Base-by-base conservation (phyloP, 2,113 vertebrate species). In the Scatophagus argus region DNA sequence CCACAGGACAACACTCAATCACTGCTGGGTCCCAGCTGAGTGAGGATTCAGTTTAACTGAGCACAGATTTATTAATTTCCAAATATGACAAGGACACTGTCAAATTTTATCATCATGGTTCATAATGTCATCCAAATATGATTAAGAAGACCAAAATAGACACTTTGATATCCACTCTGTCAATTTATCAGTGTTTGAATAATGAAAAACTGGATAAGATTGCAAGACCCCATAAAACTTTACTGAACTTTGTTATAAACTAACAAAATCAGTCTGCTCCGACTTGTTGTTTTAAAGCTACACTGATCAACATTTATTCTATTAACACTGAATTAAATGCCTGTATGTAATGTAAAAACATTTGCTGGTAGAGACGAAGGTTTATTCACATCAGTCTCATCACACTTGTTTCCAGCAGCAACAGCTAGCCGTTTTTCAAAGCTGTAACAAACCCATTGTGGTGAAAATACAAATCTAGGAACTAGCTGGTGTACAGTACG, bases 1-100 rank as follows among this genome's bases (percentile, higher is more conserved):
- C n/a, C 34, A 46, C 54, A 62, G 59, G 71, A 75, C 68, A 41
- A 34, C 46, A 49, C 34, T 62, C 54, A 54, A 51, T 83, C 85
- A 70, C 49, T 13, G 56, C 32, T 0, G 46, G 56, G 63, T 44
- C 69, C 51, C 52, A 9, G 31, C 36, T 29, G 54, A 78, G 51
- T 23, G 31, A 70, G 56, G 49, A 62, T 5, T 77, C 72, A 39
- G 54, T 52, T 64, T 29, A 39, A 36, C 46, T 1, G 12, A 19
- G 29, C 27, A 16, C 29, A 19, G 41, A 77, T 77, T 81, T 67
- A 65, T 47, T 77, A 8, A 47, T 72, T 56, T 58, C 56, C 51
- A 38, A 56, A 67, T 81, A 58, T 72, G 39, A 64, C 54, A 29
- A 59, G 44, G 52, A 72, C 65, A 8, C 29, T 3, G 70, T 77